Base-by-base conservation (phyloP, 1,140 invertebrate genomes). In the Lepidotrigona ventralis region DNA sequence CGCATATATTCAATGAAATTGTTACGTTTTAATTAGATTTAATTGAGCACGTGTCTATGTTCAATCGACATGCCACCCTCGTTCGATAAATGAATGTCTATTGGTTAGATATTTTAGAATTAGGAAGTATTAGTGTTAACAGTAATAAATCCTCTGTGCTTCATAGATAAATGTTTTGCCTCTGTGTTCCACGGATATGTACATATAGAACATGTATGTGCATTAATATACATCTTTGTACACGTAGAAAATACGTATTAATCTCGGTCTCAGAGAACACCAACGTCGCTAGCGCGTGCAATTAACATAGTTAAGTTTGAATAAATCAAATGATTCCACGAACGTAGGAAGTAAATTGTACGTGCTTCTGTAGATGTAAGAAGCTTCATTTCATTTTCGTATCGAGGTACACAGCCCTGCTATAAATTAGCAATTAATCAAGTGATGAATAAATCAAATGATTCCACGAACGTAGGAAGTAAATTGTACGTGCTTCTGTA, bases 231-330 rank as follows among this genome's bases (percentile, higher is more conserved):
- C 29, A 66, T 26, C 11, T 56, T 76, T 69, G 19, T 81, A 75
- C 72, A 75, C 15, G 8, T 69, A 75, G n/a, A 69, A 81, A 75
- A 75, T 58, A 73, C 69, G 46, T 73, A 66, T 29, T n/a, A 19
- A 54, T 76, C 53, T 73, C 17, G 51, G 1, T 74, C 4, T 29
- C 51, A 46, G 58, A 54, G 11, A 53, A 56, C 21, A 14, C 17
- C 14, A 54, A 58, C 11, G 0, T 26, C 8, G 39, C 39, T 8
- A 39, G 39, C 39, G 39, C 39, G 3, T 8, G 39, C 39, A 46
- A 46, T 46, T 46, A 46, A 46, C 39, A 46, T 46, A 8, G 39
- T 46, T 46, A 46, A 8, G 39, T 46, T 46, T 0, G 8, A 46
- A 46, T 46, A 8, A 46, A 46, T 46, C 39, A 46, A 46, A 46